A percentile compares a stretch with the other conserved stretches of the same genome.
phyloP scores from a whole-genome alignment of 2,797 vertebrate species.

The Hipposideros larvatus region DNA sequence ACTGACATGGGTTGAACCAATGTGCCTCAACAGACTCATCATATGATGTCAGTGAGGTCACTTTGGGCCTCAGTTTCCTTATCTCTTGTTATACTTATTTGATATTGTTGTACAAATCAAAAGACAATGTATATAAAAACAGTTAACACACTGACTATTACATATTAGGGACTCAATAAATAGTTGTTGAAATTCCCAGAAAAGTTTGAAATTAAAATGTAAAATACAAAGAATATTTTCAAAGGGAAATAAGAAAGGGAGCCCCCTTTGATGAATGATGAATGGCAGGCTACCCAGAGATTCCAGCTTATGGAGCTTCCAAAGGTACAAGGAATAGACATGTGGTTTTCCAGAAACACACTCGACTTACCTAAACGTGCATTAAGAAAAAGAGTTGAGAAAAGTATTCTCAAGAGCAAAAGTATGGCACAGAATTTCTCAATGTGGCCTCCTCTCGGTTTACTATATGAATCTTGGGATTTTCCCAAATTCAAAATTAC shows the following conservation, averaged over 20 bases:
- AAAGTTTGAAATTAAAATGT: neutral
- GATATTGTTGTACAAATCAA: neutral
- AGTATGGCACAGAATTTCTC: neutral
- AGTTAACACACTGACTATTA: neutral
- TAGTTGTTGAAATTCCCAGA: neutral
- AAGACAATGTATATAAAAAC: neutral
- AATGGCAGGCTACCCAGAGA: neutral
- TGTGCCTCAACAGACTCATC: neutral
- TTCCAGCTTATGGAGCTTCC: too few species aligned
- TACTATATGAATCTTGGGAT: neutral
- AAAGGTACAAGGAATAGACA: neutral
- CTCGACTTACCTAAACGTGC: neutral
- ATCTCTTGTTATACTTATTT: neutral
- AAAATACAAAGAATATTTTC: neutral
- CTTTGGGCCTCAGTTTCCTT: neutral
- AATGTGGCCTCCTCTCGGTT: neutral
- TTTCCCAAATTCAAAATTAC: neutral
- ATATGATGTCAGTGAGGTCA: neutral
- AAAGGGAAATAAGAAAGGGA: neutral
- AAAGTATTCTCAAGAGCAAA: neutral
- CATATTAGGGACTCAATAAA: neutral
- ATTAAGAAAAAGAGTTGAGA: neutral
- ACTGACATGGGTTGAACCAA: neutral
- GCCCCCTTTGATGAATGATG: neutral
- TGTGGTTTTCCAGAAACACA: neutral